Base-by-base conservation (phyloP, 2,888 invertebrate species). In the Caenorhabditis imperialis region DNA sequence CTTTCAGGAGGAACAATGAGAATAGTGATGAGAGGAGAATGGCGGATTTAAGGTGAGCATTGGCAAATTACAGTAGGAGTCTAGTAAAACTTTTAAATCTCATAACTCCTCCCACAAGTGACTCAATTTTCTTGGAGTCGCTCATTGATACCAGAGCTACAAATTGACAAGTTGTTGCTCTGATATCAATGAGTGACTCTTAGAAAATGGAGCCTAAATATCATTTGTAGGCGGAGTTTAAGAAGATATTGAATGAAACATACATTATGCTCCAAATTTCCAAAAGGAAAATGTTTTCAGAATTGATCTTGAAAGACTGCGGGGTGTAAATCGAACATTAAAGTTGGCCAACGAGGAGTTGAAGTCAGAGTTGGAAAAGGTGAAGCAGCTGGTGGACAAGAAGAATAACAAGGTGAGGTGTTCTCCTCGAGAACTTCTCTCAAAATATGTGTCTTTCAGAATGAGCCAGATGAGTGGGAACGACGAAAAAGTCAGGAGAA, bases 321-420 rank as follows among this genome's bases (percentile, higher is more conserved):
- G 69, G 38, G 22, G 27, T 10, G 53, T 38, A 20, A 63, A 50
- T 27, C 23, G 40, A 6, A 30, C 40, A 8, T 20, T 67, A 14
- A 48, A 63, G 42, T 45, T 12, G 18, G 35, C 74, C 42, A 65
- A 71, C 50, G 55, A 65, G 27, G 47, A 61, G 20, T 42, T 76
- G 30, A 58, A 65, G 35, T 40, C 18, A 10, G 80, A 81, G 35
- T 42, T 79, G 47, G 65, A 71, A 22, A 58, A 57, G n/a, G n/a
- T 81, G 47, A 47, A 48, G 14, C 47, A 55, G 67, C 58, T 44
- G 57, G 57, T 25, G n/a, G 58, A 33, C 23, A 57, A 27, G 30
- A 65, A 18, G 18, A 60, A 35, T 30, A 58, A 33, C 22, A 61
- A 55, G 65, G 58, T 38, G 25, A 44, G 47, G 45, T n/a, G n/a